Percentiles rank a stretch among this genome's conserved stretches.
phyloP scores from a whole-genome alignment of 2,888 invertebrate species.

The Mamestra brassicae region DNA sequence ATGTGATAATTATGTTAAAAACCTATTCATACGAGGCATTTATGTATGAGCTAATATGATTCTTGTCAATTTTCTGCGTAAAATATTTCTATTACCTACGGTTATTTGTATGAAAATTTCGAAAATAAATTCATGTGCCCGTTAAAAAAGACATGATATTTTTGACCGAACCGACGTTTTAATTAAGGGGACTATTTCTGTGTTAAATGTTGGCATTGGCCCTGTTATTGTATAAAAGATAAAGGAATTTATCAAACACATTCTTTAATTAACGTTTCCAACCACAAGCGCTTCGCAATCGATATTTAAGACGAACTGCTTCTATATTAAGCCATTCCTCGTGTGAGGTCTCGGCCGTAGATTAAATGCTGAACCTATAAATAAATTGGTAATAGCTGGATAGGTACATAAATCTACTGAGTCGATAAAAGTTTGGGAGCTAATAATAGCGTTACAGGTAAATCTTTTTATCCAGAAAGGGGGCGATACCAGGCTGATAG shows the following conservation, averaged over 20 bases:
- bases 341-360: conserved; percentile 51
- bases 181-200: conserved; percentile 56
- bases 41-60: conserved; percentile 36
- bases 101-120: conserved; percentile 34
- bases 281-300: conserved; percentile 60
- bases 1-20: conserved; percentile 64
- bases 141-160: conserved; percentile 32
- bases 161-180: conserved; percentile 47
- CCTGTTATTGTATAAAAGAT: conserved; percentile 63
- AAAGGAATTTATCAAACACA: conserved; percentile 67
- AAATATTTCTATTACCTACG: conserved; percentile 29
- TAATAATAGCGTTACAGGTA: conserved; percentile 48
- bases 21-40: conserved; percentile 34
- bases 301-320: conserved; percentile 47
- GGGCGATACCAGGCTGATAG: conserved; percentile 1
- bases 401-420: conserved; percentile 33
- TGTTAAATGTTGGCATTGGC: conserved; percentile 53
- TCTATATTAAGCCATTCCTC: conserved; percentile 46
- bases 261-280: conserved; percentile 68
- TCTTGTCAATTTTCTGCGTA: conserved; percentile 30
- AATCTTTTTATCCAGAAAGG: conserved; percentile 20
- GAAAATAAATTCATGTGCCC: conserved; percentile 16
- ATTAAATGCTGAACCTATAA: conserved; percentile 36
- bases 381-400: conserved; percentile 21
- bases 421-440: conserved; percentile 42